phyloP scores from a whole-genome alignment of 1,140 invertebrate species.

The Aphelinus certus region DNA sequence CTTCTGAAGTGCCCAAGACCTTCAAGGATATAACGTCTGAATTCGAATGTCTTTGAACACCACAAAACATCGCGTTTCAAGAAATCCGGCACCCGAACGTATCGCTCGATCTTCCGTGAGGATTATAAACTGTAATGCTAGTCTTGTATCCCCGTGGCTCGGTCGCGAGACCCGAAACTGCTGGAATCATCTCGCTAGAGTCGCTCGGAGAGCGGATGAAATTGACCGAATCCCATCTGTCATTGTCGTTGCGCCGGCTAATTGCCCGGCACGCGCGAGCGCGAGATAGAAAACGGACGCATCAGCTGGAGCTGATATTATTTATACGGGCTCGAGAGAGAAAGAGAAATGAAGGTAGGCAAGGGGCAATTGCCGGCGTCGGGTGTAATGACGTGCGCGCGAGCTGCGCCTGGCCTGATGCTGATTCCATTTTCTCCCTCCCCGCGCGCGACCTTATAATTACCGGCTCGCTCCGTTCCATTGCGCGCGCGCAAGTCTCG shows the following conservation, averaged over 20 bases:
- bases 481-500: conserved; percentile 2
- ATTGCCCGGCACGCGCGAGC: conserved; percentile 1
- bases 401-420: neutral
- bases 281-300: neutral
- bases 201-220: conserved; percentile 6
- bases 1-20: too few relatives aligned
- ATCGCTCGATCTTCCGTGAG: too few relatives aligned
- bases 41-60: too few relatives aligned
- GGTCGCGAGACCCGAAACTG: too few relatives aligned
- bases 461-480: conserved; percentile 24
- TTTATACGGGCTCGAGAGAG: neutral
- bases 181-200: too few relatives aligned
- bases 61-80: too few relatives aligned
- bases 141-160: too few relatives aligned
- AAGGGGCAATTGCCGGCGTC: conserved; percentile 3
- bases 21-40: too few relatives aligned
- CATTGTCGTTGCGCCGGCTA: neutral
- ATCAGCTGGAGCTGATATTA: conserved; percentile 10
- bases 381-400: conserved; percentile 25
- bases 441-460: conserved; percentile 18
- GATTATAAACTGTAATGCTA: too few relatives aligned
- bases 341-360: neutral
- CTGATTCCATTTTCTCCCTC: too few relatives aligned
- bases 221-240: conserved; percentile 22
- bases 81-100: too few relatives aligned